Evolutionary conservation across 2,888 invertebrate genomes (phyloP), one percentile per base, ranked within the genome.

Genomic region (Bombylius discolor): DNA sequence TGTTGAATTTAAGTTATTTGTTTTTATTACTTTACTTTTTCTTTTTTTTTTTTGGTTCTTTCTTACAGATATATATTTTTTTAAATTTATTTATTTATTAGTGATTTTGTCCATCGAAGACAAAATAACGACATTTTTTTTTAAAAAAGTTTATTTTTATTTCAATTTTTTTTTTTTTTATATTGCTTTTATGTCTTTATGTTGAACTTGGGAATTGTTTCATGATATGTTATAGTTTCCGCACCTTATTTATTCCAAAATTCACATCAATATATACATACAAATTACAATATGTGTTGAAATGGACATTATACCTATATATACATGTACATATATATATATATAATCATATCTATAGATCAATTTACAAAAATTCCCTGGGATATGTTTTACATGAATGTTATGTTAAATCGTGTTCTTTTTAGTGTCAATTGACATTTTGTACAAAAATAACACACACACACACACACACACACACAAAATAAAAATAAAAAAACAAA

Each of bases 281-380:
- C 23, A 23, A 2, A 23, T 23, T 23, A 23, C 23, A 23, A 23
- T 23, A 23, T 23, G 23, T 23, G 23, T 23, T 23, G 23, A 23
- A 23, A 23, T 23, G 23, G 23, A 23, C 23, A 23, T 23, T 23
- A 23, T 23, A 23, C 44, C 11, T 33, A 34, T 44, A 36, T 11
- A 44, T n/a, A 48, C 33, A 49, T 36, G 34, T 36, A 36, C 4
- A 56, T 53, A 50, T 8, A 5, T 7, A 36, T 7, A 36, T 4
- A 8, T 7, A 36, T 8, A 36, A 56, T 58, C 56, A 58, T 56
- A 58, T 58, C 49, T 53, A 44, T 53, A 53, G 53, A 53, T 53
- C 53, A 53, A 49, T 32, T 53, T 53, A 53, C 53, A 53, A 49
- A 53, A 34, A 33, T 53, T n/a, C 34, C 5, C 23, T 12, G 39